phyloP scores from a whole-genome alignment of 2,888 invertebrate genomes.

The Amiota minor region DNA sequence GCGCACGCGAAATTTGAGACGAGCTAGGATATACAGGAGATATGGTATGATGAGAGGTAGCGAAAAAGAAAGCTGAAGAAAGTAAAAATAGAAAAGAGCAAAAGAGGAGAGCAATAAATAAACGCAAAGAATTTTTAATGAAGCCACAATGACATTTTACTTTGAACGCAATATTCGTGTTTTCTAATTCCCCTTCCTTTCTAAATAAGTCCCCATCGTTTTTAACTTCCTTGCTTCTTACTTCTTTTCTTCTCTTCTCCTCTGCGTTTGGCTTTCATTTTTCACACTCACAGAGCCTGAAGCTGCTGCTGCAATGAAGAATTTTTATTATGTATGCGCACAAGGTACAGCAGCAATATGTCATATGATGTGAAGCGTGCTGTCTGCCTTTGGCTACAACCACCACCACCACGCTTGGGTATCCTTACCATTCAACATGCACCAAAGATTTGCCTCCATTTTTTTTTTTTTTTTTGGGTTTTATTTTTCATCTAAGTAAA shows the following conservation, averaged over 20 bases:
- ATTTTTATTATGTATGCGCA: conserved; percentile 14
- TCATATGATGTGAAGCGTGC: conserved; percentile 22
- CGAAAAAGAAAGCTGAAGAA: background rate
- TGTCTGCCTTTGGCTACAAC: background rate
- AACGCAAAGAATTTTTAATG: conserved; percentile 49
- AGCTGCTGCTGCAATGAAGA: background rate
- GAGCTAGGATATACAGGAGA: conserved; percentile 14
- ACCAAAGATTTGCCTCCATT: background rate
- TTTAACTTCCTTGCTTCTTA: no score
- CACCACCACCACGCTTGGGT: background rate
- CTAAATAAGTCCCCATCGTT: no score
- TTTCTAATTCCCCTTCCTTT: conserved; percentile 4
- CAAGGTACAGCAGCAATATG: conserved; percentile 36
- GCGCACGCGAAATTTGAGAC: conserved; percentile 10
- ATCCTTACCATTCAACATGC: background rate
- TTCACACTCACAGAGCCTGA: no score
- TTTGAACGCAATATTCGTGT: conserved; percentile 32
- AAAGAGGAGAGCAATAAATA: conserved; percentile 27
- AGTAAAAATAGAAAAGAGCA: background rate
- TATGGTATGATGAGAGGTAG: conserved; percentile 3
- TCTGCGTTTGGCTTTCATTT: no score
- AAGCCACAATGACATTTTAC: conserved; percentile 53
- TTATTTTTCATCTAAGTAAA: conserved; percentile 1
- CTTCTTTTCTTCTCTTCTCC: no score
- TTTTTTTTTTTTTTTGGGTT: no score